These are phyloP conservation scores for Sebastes nivosus DNA, from an alignment of 2,797 vertebrate genomes.

Conservation along the genomic window DNA sequence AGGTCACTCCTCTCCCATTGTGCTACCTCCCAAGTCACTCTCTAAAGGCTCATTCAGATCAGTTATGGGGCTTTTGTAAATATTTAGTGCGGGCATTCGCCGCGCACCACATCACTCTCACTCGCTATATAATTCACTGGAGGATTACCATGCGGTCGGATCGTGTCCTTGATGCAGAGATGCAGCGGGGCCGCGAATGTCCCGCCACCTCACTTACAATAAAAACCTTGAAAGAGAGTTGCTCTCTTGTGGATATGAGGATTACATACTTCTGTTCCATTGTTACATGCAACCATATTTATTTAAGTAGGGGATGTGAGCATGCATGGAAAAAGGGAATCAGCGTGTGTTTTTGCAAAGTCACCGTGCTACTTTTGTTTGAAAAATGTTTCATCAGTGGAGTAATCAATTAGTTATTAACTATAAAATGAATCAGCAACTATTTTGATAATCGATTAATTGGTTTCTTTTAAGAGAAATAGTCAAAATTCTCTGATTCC, in stretches of 20 bases:
- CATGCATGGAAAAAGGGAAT: not conserved
- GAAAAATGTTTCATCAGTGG: too few relatives aligned
- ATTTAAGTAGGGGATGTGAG: not conserved
- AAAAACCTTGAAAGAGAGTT: not conserved
- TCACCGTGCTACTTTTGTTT: not conserved
- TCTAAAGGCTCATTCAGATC: constrained; percentile 72
- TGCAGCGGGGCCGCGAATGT: constrained; percentile 8
- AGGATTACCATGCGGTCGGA: constrained; percentile 43
- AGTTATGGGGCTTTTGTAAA: constrained; percentile 75
- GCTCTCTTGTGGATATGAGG: constrained; percentile 3
- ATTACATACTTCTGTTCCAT: not conserved
- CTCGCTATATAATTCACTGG: constrained; percentile 48
- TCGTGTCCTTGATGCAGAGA: constrained; percentile 59
- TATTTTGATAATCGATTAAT: too few relatives aligned
- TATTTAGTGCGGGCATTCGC: constrained; percentile 70
- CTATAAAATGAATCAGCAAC: too few relatives aligned
- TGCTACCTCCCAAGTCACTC: constrained; percentile 56
- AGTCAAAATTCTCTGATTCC: too few relatives aligned
- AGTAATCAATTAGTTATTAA: too few relatives aligned
- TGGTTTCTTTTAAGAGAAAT: too few relatives aligned
- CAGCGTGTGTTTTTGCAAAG: not conserved
- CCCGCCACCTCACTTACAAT: constrained; percentile 15
- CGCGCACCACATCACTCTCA: constrained; percentile 44
- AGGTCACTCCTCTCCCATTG: constrained; percentile 74
- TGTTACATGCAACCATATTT: not conserved